Conservation (phyloP, 1,140 invertebrate genomes). For the Stegodyphus mimosarum region DNA sequence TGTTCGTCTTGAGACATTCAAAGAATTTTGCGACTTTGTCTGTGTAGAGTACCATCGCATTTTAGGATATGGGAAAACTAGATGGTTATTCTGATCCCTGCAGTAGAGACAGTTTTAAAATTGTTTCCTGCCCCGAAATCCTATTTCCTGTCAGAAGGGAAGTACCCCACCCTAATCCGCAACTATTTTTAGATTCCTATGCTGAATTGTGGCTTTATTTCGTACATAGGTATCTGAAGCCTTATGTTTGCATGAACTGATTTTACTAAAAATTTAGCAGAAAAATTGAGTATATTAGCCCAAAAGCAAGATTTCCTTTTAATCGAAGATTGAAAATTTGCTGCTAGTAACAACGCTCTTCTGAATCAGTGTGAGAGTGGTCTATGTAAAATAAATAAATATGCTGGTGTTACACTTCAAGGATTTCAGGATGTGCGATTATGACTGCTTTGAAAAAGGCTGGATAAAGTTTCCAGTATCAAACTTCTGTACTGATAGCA, state of each 20-base stretch:
- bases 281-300: constrained; percentile 77
- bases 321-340: constrained; percentile 97
- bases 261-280: constrained; percentile 77
- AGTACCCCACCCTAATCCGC: no score
- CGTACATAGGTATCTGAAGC: constrained; percentile 79
- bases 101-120: no score
- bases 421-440: constrained; percentile 81
- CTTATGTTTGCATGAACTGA: constrained; percentile 87
- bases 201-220: no score
- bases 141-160: no score
- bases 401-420: constrained; percentile 94
- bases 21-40: no score
- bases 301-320: constrained; percentile 86
- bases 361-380: constrained; percentile 82
- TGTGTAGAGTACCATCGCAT: no score
- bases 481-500: constrained; percentile 66
- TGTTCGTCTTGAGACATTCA: no score
- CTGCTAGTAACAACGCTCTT: constrained; percentile 95
- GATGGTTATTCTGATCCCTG: no score
- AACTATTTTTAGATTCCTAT: no score
- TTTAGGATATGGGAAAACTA: no score
- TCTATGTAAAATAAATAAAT: constrained; percentile 80
- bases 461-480: no score
- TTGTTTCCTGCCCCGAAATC: no score
- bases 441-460: constrained; percentile 78